These are phyloP conservation scores for Jaculus jaculus DNA, from an alignment of 2,113 vertebrate species.

Conservation along the genomic window DNA sequence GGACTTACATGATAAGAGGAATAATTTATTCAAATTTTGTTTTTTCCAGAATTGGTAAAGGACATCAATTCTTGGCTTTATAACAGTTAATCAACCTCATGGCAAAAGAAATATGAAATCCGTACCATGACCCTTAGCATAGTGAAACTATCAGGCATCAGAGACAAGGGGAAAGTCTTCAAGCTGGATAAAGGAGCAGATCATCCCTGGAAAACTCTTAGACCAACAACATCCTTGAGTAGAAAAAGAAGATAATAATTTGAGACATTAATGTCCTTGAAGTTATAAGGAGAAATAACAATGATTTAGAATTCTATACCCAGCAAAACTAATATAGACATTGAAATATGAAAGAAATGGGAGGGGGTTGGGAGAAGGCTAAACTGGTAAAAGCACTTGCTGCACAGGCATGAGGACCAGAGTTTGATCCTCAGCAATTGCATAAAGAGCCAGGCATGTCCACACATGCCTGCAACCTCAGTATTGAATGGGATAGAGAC, in stretches of 20 bases:
- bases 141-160: not conserved
- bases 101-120: conserved; percentile 21
- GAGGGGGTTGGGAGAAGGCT: not conserved
- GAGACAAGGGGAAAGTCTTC: conserved; percentile 8
- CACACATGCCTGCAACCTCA: too few relatives aligned
- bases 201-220: not conserved
- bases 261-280: not conserved
- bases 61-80: not conserved
- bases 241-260: not conserved
- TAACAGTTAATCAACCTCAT: not conserved
- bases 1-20: not conserved
- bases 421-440: too few relatives aligned
- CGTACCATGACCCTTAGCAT: not conserved
- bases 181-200: not conserved
- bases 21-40: conserved; percentile 13
- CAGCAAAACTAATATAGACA: not conserved
- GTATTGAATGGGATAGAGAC: too few relatives aligned
- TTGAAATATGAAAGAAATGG: not conserved
- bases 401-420: too few relatives aligned
- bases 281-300: not conserved
- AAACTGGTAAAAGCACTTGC: too few relatives aligned
- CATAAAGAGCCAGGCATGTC: too few relatives aligned
- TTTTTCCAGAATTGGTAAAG: conserved; percentile 36
- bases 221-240: not conserved
- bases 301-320: not conserved